These are phyloP conservation scores for Benitochromis conjunctus DNA, from an alignment of 2,113 vertebrate genomes.

Conservation along the genomic window DNA sequence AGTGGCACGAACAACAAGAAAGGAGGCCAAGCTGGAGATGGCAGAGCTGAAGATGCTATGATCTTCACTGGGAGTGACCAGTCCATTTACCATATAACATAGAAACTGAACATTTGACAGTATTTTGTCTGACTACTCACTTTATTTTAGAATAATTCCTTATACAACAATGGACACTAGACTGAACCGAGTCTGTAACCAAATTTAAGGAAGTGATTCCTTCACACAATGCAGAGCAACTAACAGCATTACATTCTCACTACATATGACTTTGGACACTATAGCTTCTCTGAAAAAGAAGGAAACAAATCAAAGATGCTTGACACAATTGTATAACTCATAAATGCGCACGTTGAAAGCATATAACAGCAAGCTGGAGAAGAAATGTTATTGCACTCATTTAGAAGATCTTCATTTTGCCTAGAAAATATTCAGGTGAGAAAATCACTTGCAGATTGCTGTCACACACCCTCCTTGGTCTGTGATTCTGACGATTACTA, in stretches of 20 bases:
- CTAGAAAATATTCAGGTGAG: not conserved
- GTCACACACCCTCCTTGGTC: not conserved
- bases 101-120: not conserved
- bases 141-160: not conserved
- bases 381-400: not conserved
- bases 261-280: not conserved
- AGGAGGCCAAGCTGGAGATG: not conserved
- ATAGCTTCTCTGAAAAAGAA: not conserved
- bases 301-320: not conserved
- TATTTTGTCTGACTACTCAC: not conserved
- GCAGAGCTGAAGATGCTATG: not conserved
- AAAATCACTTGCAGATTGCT: not conserved
- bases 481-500: not conserved
- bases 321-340: not conserved
- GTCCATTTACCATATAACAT: not conserved
- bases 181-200: not conserved
- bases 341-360: not conserved
- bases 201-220: not conserved
- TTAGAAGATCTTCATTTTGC: not conserved
- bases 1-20: not conserved
- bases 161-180: not conserved
- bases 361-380: not conserved
- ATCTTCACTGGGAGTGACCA: not conserved
- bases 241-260: not conserved
- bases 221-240: not conserved